A percentile compares a stretch with the other conserved stretches of the same genome.
Evolutionary conservation across 1,140 invertebrate species (phyloP).

Genomic region (Sycobia sp.): DNA sequence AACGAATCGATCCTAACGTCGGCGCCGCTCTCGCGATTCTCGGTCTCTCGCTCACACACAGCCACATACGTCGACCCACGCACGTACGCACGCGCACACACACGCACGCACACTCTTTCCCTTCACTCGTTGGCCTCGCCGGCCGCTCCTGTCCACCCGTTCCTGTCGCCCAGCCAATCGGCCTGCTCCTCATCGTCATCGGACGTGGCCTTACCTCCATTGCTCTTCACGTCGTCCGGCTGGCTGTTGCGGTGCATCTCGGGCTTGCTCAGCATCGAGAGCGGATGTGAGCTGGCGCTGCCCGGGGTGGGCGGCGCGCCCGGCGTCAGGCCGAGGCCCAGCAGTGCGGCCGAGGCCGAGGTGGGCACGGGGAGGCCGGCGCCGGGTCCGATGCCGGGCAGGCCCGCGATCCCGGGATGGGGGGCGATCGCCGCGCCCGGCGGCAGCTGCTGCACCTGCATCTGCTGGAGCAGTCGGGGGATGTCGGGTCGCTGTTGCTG

Average conservation of each 20-base stretch:
- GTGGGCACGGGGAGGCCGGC: conserved; percentile 58
- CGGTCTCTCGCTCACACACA: no score
- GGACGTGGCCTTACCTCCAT: conserved; percentile 76
- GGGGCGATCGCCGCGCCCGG: conserved; percentile 72
- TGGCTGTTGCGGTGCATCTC: conserved; percentile 68
- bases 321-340: conserved; percentile 62
- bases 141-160: no score
- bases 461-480: conserved; percentile 81
- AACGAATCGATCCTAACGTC: no score
- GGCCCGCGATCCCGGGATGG: conserved; percentile 60
- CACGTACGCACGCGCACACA: no score
- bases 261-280: conserved; percentile 72
- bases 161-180: no score
- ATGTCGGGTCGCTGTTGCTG: conserved; percentile 80
- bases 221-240: conserved; percentile 69
- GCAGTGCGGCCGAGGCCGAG: conserved; percentile 55
- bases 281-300: conserved; percentile 63
- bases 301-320: conserved; percentile 62
- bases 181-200: no score
- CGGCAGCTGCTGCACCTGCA: conserved; percentile 90
- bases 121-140: no score
- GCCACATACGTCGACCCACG: no score
- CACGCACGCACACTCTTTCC: no score
- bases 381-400: conserved; percentile 55
- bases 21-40: no score